phyloP scores from a whole-genome alignment of 2,113 vertebrate genomes.

The Aptenodytes patagonicus region DNA sequence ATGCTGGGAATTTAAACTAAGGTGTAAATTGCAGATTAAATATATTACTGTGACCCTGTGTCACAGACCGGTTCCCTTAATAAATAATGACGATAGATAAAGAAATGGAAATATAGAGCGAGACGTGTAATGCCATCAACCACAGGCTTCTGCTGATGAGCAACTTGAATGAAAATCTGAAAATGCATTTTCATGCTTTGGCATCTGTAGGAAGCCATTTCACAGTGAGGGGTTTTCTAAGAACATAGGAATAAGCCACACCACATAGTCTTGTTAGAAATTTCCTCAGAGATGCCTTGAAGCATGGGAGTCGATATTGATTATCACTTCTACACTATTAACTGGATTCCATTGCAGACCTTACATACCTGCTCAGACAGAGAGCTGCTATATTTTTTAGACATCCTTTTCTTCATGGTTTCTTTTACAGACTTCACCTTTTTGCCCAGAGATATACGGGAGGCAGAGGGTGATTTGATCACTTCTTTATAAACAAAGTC shows the following conservation, averaged over 20 bases:
- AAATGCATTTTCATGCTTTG: constrained; percentile 17
- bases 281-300: background rate
- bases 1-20: constrained; percentile 24
- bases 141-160: background rate
- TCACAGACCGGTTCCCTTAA: background rate
- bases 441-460: constrained; percentile 95
- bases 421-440: constrained; percentile 99
- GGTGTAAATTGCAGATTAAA: constrained; percentile 8
- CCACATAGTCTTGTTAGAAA: background rate
- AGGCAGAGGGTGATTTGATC: constrained; percentile 91
- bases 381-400: constrained; percentile 96
- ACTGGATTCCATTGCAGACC: background rate
- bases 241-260: background rate
- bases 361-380: constrained; percentile 88
- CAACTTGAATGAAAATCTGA: constrained; percentile 8
- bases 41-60: background rate
- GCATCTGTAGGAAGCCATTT: constrained; percentile 31
- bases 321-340: background rate
- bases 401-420: constrained; percentile 98
- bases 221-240: constrained; percentile 22
- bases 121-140: background rate
- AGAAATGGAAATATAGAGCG: background rate
- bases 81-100: background rate
- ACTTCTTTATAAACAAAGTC: constrained; percentile 92
- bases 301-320: background rate